Evolutionary conservation across 2,113 vertebrate species (phyloP).

Genomic region (Tragelaphus buxtoni): DNA sequence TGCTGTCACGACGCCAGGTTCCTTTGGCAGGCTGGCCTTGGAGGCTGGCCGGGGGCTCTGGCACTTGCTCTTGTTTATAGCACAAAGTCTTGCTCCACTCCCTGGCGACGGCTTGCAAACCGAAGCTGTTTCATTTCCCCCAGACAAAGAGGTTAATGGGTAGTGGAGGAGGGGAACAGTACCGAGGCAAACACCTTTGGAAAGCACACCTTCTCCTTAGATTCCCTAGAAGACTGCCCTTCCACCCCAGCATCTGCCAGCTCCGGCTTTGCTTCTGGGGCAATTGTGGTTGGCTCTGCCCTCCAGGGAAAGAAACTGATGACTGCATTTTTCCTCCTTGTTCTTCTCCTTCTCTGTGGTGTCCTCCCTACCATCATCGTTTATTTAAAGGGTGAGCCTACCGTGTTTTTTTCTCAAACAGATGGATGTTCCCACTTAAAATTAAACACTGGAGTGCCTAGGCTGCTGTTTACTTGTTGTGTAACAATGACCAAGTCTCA

Average conservation of each 20-base stretch:
- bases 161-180: background rate
- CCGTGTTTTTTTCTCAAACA: background rate
- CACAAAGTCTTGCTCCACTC: constrained; percentile 54
- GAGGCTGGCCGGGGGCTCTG: background rate
- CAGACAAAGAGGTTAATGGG: constrained; percentile 37
- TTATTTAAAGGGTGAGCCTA: background rate
- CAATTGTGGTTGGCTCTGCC: background rate
- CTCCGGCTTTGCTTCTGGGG: background rate
- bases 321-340: background rate
- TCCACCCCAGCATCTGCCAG: background rate
- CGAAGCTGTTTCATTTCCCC: constrained; percentile 42
- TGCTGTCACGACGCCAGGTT: background rate
- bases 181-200: background rate
- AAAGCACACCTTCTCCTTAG: background rate
- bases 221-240: background rate
- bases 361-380: background rate
- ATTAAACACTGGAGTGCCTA: background rate
- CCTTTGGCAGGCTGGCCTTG: constrained; percentile 18
- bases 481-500: background rate
- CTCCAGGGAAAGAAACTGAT: background rate
- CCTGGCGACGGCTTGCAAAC: constrained; percentile 52
- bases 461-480: background rate
- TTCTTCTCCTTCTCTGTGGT: background rate
- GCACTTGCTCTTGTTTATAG: constrained; percentile 63
- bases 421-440: background rate